phyloP scores from a whole-genome alignment of 2,888 invertebrate species.

The Schrankia costaestrigalis region DNA sequence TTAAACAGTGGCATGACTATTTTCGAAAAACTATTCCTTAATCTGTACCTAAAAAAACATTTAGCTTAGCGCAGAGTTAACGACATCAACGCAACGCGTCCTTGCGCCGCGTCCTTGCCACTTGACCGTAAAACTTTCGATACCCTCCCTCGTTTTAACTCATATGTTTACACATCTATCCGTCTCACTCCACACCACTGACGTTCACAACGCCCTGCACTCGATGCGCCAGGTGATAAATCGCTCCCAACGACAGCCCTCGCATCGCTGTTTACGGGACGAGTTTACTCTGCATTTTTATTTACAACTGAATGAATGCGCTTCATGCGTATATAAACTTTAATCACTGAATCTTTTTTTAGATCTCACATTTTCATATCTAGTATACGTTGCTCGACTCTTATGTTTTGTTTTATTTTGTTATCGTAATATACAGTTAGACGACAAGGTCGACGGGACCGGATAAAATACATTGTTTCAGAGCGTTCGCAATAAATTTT shows the following conservation, averaged over 20 bases:
- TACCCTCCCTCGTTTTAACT: conserved; percentile 42
- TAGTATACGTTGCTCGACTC: conserved; percentile 29
- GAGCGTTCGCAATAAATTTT: conserved; percentile 53
- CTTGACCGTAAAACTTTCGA: conserved; percentile 48
- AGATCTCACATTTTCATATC: conserved; percentile 42
- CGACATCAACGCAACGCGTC: conserved; percentile 54
- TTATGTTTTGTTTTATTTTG: conserved; percentile 36
- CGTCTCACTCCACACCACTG: conserved; percentile 40
- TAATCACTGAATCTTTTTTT: conserved; percentile 57
- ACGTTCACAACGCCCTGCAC: conserved; percentile 48
- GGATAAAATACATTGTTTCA: conserved; percentile 62
- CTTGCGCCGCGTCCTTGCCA: conserved; percentile 73
- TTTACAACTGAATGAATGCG: conserved; percentile 60
- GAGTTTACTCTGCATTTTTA: conserved; percentile 59
- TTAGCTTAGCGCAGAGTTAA: conserved; percentile 41
- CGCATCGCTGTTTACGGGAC: conserved; percentile 55
- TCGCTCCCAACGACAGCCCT: conserved; percentile 61
- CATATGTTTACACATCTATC: conserved; percentile 22
- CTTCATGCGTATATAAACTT: conserved; percentile 54
- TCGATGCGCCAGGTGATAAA: conserved; percentile 64
- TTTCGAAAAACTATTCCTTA: conserved; percentile 1
- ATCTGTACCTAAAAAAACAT: conserved; percentile 4
- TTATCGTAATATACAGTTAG: conserved; percentile 42
- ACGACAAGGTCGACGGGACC: conserved; percentile 48
- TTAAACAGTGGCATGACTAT: no score